Evolutionary conservation across 1,140 invertebrate species (phyloP).

Genomic region (Caerostris extrusa): DNA sequence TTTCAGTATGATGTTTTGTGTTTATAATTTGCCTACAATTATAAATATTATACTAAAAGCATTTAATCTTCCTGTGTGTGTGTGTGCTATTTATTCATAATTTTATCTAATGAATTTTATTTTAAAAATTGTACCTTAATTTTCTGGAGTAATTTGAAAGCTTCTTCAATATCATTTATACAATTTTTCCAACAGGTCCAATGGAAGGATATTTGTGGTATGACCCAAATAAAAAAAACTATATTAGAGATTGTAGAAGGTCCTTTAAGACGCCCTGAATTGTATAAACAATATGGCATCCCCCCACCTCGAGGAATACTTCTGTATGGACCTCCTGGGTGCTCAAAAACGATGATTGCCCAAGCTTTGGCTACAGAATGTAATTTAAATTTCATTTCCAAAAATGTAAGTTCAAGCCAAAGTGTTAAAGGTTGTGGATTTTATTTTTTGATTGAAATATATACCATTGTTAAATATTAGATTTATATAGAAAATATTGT

Average conservation of each 20-base stretch:
- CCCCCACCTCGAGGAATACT: conserved; percentile 84
- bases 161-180: not conserved
- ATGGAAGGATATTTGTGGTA: conserved; percentile 97
- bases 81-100: no score
- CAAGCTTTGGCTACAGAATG: conserved; percentile 84
- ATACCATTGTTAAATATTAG: no score
- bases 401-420: conserved; percentile 86
- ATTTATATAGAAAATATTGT: no score
- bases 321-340: conserved; percentile 85
- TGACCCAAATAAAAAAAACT: conserved; percentile 92
- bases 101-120: no score
- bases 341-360: conserved; percentile 85
- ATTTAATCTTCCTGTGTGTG: no score
- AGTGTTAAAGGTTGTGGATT: no score
- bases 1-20: no score
- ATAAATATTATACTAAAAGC: no score
- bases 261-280: conserved; percentile 90
- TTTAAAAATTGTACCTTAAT: not conserved
- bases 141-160: not conserved
- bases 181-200: conserved; percentile 83
- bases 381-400: conserved; percentile 92
- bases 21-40: no score
- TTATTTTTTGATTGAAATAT: no score
- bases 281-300: conserved; percentile 83
- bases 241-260: conserved; percentile 95